phyloP scores from a whole-genome alignment of 2,797 vertebrate genomes.

The Sebastes miniatus region DNA sequence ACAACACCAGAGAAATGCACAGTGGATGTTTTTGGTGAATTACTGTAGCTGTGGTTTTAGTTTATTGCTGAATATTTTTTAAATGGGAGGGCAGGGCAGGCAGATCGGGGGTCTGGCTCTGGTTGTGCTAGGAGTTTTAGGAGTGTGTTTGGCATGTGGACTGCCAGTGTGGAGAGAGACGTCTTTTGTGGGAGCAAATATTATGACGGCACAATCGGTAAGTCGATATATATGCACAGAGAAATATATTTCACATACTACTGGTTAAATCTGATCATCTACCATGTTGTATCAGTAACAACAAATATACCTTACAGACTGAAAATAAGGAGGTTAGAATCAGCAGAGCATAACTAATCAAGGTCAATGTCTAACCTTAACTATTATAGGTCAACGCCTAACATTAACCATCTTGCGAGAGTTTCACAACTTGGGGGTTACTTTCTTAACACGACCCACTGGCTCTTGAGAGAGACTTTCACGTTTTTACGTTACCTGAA shows the following conservation, averaged over 20 bases:
- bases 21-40: background rate
- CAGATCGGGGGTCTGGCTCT: conserved; percentile 30
- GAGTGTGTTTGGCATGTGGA: conserved; percentile 38
- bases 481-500: no score
- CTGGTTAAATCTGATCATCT: no score
- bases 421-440: no score
- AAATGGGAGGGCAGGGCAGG: conserved; percentile 33
- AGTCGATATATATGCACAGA: background rate
- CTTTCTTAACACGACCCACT: no score
- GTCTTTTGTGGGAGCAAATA: conserved; percentile 52
- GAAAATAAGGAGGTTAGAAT: background rate
- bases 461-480: no score
- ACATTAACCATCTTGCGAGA: no score
- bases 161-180: conserved; percentile 57
- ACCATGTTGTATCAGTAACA: background rate
- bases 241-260: background rate
- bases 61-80: background rate
- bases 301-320: background rate
- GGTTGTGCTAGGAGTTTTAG: conserved; percentile 39
- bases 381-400: no score
- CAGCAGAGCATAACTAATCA: background rate
- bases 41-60: background rate
- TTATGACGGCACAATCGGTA: conserved; percentile 54
- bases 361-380: no score
- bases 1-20: background rate